Conservation (phyloP, 1,140 invertebrate genomes). For the Drosophila repleta region DNA sequence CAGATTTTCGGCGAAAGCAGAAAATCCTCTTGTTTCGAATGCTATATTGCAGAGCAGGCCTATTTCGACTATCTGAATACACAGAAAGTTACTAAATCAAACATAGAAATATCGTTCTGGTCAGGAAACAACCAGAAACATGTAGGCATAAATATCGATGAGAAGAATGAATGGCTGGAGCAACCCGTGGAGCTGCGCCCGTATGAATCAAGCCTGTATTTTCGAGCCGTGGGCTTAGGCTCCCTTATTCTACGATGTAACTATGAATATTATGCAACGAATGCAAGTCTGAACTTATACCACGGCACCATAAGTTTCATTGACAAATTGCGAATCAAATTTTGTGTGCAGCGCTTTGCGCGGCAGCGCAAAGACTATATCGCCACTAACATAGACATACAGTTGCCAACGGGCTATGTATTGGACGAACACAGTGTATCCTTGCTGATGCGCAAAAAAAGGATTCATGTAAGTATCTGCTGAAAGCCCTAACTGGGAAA, state of each 20-base stretch:
- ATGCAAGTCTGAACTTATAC: no score
- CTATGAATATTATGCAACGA: not conserved
- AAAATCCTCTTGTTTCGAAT: conserved; percentile 25
- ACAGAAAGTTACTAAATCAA: not conserved
- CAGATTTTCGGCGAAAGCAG: not conserved
- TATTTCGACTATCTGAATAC: conserved; percentile 16
- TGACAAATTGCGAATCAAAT: no score
- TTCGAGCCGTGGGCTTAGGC: not conserved
- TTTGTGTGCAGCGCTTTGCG: conserved; percentile 17
- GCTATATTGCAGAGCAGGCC: conserved; percentile 22
- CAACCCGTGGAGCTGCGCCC: not conserved
- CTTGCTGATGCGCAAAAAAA: no score
- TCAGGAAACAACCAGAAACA: not conserved
- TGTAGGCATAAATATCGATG: not conserved
- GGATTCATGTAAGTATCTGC: no score
- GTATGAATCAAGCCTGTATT: no score
- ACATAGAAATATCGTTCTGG: not conserved
- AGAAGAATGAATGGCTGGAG: not conserved
- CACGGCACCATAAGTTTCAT: not conserved
- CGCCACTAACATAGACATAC: conserved; percentile 16
- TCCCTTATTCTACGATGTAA: conserved; percentile 4
- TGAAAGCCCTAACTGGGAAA: no score
- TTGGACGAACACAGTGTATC: not conserved
- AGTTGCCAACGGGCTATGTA: conserved; percentile 31
- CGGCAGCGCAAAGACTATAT: not conserved